Conservation (phyloP, 1,140 invertebrate genomes). For the Drosophila lowei region DNA sequence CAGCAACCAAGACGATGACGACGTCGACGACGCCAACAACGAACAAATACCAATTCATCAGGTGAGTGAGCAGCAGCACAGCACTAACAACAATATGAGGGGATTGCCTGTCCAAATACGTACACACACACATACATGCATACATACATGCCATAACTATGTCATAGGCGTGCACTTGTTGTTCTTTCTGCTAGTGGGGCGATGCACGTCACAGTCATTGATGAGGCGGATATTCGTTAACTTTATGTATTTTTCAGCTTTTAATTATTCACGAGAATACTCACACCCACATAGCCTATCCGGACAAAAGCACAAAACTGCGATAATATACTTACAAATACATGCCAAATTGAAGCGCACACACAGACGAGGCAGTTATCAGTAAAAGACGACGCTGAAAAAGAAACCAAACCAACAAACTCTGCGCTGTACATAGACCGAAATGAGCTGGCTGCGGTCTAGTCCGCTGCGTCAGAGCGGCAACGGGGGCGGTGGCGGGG, state of each 20-base stretch:
- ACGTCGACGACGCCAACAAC: conserved; percentile 27
- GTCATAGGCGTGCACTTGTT: conserved; percentile 42
- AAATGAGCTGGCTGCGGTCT: conserved; percentile 88
- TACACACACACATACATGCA: background rate
- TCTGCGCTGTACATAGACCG: background rate
- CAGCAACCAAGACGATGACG: conserved; percentile 40
- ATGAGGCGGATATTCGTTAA: conserved; percentile 46
- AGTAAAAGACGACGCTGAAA: conserved; percentile 15
- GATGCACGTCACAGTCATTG: conserved; percentile 8
- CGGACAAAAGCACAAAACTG: conserved; percentile 58
- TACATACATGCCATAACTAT: conserved; percentile 18
- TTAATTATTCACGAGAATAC: conserved; percentile 60
- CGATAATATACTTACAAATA: conserved; percentile 41
- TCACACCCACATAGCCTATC: conserved; percentile 31
- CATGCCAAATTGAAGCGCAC: conserved; percentile 47
- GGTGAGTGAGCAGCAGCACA: conserved; percentile 56
- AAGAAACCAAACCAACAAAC: conserved; percentile 20
- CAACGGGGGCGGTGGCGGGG: conserved; percentile 83
- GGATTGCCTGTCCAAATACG: conserved; percentile 38
- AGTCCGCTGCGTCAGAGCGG: conserved; percentile 86
- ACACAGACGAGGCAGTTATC: conserved; percentile 26
- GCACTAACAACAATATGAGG: conserved; percentile 14
- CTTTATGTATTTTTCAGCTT: conserved; percentile 47
- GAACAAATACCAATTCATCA: conserved; percentile 54
- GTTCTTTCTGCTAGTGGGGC: conserved; percentile 3